Percentiles rank a stretch among this genome's conserved stretches.
Evolutionary conservation across 2,113 vertebrate species (phyloP).

Genomic region (Larimichthys crocea): DNA sequence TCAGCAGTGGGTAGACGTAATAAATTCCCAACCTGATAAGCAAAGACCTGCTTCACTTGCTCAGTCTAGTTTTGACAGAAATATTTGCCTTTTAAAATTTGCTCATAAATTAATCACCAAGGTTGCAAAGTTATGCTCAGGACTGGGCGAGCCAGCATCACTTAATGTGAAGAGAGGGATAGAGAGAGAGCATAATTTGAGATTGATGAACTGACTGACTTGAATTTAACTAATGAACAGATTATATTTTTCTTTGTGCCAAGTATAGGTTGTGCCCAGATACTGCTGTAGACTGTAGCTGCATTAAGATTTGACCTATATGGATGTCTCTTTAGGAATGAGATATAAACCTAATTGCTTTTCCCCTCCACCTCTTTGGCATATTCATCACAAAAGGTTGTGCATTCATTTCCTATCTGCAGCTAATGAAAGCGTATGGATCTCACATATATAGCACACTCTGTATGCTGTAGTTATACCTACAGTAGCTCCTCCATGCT

Average conservation of each 20-base stretch:
- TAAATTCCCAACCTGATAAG: conserved; percentile 9
- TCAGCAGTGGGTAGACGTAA: conserved; percentile 16
- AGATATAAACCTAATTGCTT: conserved; percentile 19
- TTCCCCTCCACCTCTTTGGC: conserved; percentile 12
- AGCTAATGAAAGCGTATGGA: conserved; percentile 29
- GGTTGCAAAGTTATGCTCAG: conserved; percentile 20
- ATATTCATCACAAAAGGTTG: conserved; percentile 5
- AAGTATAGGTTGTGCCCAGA: neutral
- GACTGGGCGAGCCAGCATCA: neutral
- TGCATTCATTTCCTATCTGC: conserved; percentile 33
- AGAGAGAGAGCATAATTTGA: conserved; percentile 11
- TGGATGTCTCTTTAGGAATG: conserved; percentile 17
- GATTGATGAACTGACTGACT: conserved; percentile 17
- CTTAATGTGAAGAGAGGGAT: conserved; percentile 5
- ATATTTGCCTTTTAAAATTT: conserved; percentile 43
- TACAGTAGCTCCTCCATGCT: neutral
- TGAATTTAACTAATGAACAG: conserved; percentile 28
- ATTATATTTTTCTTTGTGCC: neutral
- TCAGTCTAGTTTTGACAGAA: conserved; percentile 9
- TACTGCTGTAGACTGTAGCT: neutral
- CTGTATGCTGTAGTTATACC: neutral
- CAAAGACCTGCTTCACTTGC: conserved; percentile 7
- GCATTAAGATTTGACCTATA: conserved; percentile 6
- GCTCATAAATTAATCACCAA: conserved; percentile 36
- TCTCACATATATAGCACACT: neutral